Percentiles rank a stretch among this genome's conserved stretches.
phyloP scores from a whole-genome alignment of 2,888 invertebrate species.

The Aleiodes leptofemur region DNA sequence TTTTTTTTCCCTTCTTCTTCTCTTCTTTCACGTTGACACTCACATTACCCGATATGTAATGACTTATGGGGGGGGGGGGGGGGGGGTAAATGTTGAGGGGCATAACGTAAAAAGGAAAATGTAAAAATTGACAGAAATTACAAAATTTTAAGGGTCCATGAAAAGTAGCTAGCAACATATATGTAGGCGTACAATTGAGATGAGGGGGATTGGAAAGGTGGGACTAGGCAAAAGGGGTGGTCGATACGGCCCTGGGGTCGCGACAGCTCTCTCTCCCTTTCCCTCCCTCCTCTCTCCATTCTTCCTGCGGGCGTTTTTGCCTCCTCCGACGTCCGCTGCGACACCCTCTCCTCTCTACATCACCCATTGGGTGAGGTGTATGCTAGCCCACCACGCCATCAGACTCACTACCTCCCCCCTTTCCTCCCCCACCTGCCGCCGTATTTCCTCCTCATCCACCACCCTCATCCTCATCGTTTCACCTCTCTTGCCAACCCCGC shows the following conservation, averaged over 20 bases:
- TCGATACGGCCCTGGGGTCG: slow-evolving; percentile 72
- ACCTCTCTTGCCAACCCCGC: slow-evolving; percentile 64
- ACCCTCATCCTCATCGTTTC: slow-evolving; percentile 54
- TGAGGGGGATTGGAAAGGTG: slow-evolving; percentile 54
- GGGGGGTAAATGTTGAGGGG: background rate
- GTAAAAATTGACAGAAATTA: slow-evolving; percentile 39
- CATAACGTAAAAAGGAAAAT: slow-evolving; percentile 14
- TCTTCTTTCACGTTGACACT: background rate
- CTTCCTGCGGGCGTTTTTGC: slow-evolving; percentile 72
- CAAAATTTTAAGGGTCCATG: slow-evolving; percentile 25
- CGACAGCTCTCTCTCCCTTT: slow-evolving; percentile 69
- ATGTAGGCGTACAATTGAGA: slow-evolving; percentile 40
- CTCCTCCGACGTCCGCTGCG: slow-evolving; percentile 52
- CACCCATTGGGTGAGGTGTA: slow-evolving; percentile 17
- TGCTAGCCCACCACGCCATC: slow-evolving; percentile 43
- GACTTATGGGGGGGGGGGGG: background rate
- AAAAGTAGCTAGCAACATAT: slow-evolving; percentile 2
- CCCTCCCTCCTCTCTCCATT: slow-evolving; percentile 67
- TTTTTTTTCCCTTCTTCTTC: background rate
- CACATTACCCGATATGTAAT: background rate
- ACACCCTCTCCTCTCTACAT: slow-evolving; percentile 48
- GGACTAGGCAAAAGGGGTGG: slow-evolving; percentile 58
- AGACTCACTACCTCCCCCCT: slow-evolving; percentile 49
- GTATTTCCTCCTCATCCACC: slow-evolving; percentile 58
- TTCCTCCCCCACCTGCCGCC: background rate